Evolutionary conservation across 23 tunicate species (phyloP), one percentile per base, ranked within the genome.

Genomic region (Corella eumyota): DNA sequence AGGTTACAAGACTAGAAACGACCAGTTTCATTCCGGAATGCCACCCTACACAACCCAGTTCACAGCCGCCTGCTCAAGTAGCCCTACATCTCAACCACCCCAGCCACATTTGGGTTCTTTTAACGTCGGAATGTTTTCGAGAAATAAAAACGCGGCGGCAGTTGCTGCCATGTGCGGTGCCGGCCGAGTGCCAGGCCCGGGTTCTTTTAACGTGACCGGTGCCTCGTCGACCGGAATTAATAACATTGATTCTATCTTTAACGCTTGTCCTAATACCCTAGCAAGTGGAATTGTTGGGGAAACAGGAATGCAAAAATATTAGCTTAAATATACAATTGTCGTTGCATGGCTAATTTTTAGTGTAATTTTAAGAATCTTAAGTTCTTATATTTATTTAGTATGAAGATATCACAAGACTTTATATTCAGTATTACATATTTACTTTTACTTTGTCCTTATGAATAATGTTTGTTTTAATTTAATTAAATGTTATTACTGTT

Each of bases 21-120:
- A 75, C 25, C 37, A 26, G 6, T 34, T 2, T 34, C 32, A 26
- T 25, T 64, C 55, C 1, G 71, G 54, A 37, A 34, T 2, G 52
- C 40, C 21, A 31, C 25, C 19, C 25, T 75, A 75, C 69, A 54
- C 64, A 4, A 75, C 65, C 7, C 82, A 75, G 45, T 75, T 75
- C 34, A 66, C 82, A 3, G 48, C 70, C 2, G 32, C 51, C 61
- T 72, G 78, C 31, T 24, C 78, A 33, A 61, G 68, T 26, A 51
- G 61, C 19, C 13, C 50, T 19, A 25, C 38, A 6, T 6, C 68
- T 4, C 36, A 35, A 34, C 58, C 66, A 6, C 30, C 61, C 27
- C 68, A 49, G 15, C 61, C 65, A 6, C n/a, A n/a, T n/a, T n/a
- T n/a, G n/a, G n/a, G n/a, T n/a, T n/a, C n/a, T n/a, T 72, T 72